Conservation (phyloP, 2,888 invertebrate genomes). For the Lasioglossum morio region DNA sequence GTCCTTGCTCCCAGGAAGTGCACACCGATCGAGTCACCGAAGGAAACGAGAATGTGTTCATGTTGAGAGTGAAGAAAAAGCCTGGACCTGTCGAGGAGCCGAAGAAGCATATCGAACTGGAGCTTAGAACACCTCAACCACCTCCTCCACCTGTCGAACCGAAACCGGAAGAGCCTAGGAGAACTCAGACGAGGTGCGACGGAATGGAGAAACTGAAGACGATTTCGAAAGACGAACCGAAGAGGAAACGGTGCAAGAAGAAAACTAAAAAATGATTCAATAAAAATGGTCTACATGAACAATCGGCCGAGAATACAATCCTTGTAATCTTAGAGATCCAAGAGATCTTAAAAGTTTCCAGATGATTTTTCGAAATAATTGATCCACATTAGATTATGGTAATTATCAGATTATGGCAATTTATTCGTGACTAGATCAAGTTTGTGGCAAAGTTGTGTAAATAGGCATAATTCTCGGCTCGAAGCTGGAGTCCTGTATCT, state of each 20-base stretch:
- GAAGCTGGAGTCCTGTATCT: neutral
- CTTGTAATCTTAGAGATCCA: too few species aligned
- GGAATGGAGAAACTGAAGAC: neutral
- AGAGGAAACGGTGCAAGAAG: neutral
- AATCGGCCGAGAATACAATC: neutral
- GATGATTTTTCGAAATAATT: neutral
- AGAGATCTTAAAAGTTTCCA: neutral
- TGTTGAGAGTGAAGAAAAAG: conserved; percentile 79
- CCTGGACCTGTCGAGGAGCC: conserved; percentile 58
- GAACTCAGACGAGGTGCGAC: neutral
- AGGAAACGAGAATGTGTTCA: conserved; percentile 77
- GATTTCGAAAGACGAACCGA: neutral
- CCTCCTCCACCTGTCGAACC: conserved; percentile 38
- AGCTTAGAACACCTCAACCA: conserved; percentile 79
- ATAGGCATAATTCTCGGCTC: conserved; percentile 25
- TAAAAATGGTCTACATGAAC: neutral
- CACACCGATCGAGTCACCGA: conserved; percentile 78
- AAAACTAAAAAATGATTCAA: neutral
- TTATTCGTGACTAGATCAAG: neutral
- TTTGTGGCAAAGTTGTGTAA: neutral
- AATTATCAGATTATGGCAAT: too few species aligned
- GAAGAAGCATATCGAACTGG: conserved; percentile 79
- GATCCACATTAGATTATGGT: too few species aligned
- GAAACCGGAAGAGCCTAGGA: neutral
- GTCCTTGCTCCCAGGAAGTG: conserved; percentile 73